phyloP scores from a whole-genome alignment of 1,140 invertebrate genomes.

The Pomacea maculata region DNA sequence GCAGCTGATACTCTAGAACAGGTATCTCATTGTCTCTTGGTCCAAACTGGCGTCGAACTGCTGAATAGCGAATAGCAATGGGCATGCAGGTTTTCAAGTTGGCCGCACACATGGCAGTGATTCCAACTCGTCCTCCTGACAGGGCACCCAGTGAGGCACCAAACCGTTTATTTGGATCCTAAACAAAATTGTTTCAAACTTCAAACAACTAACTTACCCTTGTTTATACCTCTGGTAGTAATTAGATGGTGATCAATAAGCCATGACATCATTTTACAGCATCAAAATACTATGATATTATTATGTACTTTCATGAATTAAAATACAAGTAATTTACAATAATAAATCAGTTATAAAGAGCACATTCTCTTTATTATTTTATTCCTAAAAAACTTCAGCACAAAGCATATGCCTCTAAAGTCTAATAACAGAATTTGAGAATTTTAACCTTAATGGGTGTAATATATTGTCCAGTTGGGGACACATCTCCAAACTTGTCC shows the following conservation, averaged over 20 bases:
- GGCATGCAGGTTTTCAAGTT: constrained; percentile 78
- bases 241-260: too few relatives aligned
- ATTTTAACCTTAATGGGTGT: constrained; percentile 68
- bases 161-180: constrained; percentile 64
- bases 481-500: constrained; percentile 89
- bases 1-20: constrained; percentile 90
- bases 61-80: constrained; percentile 91
- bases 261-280: too few relatives aligned
- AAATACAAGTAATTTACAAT: too few relatives aligned
- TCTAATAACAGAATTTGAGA: not conserved
- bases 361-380: too few relatives aligned
- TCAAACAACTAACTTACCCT: too few relatives aligned
- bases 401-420: not conserved
- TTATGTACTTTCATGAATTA: too few relatives aligned
- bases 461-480: constrained; percentile 82
- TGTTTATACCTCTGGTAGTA: too few relatives aligned
- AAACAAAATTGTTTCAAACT: not conserved
- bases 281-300: too few relatives aligned
- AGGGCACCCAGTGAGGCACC: constrained; percentile 77
- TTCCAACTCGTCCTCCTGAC: constrained; percentile 81
- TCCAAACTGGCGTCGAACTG: constrained; percentile 89
- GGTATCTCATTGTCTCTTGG: constrained; percentile 74
- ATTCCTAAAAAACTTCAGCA: too few relatives aligned
- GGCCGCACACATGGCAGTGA: constrained; percentile 74
- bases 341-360: too few relatives aligned